Percentiles rank a stretch among this genome's conserved stretches.
Evolutionary conservation across 1,140 invertebrate species (phyloP).

Genomic region (Euwallacea fornicatus): DNA sequence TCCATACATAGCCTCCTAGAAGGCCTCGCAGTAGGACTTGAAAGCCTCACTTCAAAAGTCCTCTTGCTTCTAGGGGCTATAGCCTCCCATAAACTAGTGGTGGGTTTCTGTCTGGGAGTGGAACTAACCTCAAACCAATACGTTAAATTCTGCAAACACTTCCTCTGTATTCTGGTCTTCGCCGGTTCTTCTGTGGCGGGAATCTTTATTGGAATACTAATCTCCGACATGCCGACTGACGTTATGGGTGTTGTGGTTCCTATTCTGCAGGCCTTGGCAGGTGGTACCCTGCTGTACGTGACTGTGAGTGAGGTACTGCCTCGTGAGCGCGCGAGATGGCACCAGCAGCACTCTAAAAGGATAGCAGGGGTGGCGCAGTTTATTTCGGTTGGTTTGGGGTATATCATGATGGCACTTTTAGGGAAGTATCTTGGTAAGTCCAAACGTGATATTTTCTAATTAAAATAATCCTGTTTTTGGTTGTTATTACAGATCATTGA

Average conservation of each 20-base stretch:
- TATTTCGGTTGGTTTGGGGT: constrained; percentile 60
- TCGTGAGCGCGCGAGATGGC: constrained; percentile 71
- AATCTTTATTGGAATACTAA: constrained; percentile 65
- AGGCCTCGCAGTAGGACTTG: constrained; percentile 80
- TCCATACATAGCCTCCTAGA: constrained; percentile 79
- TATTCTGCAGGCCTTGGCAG: constrained; percentile 73
- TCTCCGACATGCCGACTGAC: constrained; percentile 55
- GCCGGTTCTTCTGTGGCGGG: constrained; percentile 67
- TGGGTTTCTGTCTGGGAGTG: constrained; percentile 75
- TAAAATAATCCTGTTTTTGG: neutral
- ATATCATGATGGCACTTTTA: constrained; percentile 62
- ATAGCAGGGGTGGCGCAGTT: constrained; percentile 65
- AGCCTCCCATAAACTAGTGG: constrained; percentile 75
- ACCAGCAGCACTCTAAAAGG: constrained; percentile 55
- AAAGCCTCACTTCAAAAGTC: constrained; percentile 64
- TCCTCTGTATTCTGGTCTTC: constrained; percentile 65
- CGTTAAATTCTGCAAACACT: constrained; percentile 56
- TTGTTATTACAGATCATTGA: constrained; percentile 1
- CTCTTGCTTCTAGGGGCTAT: constrained; percentile 70
- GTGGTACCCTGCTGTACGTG: constrained; percentile 89
- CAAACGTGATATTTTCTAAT: neutral
- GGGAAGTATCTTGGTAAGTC: constrained; percentile 56
- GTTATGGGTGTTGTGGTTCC: constrained; percentile 59
- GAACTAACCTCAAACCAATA: constrained; percentile 62
- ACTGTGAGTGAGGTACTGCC: constrained; percentile 91